phyloP scores from a whole-genome alignment of 2,797 vertebrate species.

The Sylvilagus floridanus region DNA sequence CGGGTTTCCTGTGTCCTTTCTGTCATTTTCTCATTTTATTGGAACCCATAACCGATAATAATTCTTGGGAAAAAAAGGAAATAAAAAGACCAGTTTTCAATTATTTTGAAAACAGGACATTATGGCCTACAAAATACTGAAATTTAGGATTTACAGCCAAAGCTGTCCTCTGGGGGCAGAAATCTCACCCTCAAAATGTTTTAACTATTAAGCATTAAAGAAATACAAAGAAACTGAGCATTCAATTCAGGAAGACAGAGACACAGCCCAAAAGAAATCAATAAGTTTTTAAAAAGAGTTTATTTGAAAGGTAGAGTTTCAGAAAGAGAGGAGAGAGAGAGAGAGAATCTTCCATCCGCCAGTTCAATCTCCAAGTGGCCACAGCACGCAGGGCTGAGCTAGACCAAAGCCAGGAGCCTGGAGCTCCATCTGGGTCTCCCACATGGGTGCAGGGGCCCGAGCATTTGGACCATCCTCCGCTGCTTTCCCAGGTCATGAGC shows the following conservation, averaged over 20 bases:
- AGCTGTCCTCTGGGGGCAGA: neutral
- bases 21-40: neutral
- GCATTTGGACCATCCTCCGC: too few relatives aligned
- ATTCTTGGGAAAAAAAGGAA: neutral
- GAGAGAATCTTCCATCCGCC: too few relatives aligned
- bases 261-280: neutral
- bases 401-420: too few relatives aligned
- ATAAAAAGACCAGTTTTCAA: neutral
- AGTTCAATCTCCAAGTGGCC: too few relatives aligned
- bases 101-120: constrained; percentile 19
- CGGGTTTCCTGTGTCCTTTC: neutral
- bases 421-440: too few relatives aligned
- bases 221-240: neutral
- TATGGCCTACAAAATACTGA: neutral
- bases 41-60: neutral
- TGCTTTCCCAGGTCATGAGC: too few relatives aligned
- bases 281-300: too few relatives aligned
- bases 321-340: too few relatives aligned
- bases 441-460: too few relatives aligned
- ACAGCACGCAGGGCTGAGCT: too few relatives aligned
- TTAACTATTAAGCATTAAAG: neutral
- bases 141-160: neutral
- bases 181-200: neutral
- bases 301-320: too few relatives aligned
- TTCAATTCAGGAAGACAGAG: neutral